These are phyloP conservation scores for Engraulis encrasicolus DNA, from an alignment of 2,113 vertebrate species.

Conservation along the genomic window DNA sequence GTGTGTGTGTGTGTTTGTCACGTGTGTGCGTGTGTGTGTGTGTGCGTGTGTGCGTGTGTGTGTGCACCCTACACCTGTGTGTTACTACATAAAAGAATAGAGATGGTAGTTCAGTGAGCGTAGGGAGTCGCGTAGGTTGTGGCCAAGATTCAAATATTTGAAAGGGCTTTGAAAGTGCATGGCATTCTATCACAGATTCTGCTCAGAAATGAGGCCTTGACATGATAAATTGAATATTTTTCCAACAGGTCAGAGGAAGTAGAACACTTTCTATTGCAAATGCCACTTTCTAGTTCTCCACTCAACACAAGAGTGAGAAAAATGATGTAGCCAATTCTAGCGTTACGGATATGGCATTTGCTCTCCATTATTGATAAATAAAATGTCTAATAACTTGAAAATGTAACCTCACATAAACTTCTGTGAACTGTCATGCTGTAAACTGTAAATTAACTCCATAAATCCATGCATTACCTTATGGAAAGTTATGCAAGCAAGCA, in stretches of 20 bases:
- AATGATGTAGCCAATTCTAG: background rate
- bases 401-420: too few relatives aligned
- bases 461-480: too few relatives aligned
- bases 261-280: background rate
- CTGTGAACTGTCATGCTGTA: too few relatives aligned
- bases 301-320: background rate
- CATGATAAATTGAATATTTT: constrained; percentile 3
- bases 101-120: constrained; percentile 6
- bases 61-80: background rate
- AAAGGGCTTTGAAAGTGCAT: constrained; percentile 28
- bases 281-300: background rate
- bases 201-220: background rate
- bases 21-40: background rate
- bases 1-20: too few relatives aligned
- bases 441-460: too few relatives aligned
- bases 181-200: background rate
- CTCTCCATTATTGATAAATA: too few relatives aligned
- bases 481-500: too few relatives aligned
- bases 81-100: background rate
- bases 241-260: background rate
- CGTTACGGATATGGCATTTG: too few relatives aligned
- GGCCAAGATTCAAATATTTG: constrained; percentile 18
- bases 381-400: too few relatives aligned
- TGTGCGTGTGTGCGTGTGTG: background rate
- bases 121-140: constrained; percentile 27